Conservation (phyloP, 1,140 invertebrate species). For the Drosophila pandora region DNA sequence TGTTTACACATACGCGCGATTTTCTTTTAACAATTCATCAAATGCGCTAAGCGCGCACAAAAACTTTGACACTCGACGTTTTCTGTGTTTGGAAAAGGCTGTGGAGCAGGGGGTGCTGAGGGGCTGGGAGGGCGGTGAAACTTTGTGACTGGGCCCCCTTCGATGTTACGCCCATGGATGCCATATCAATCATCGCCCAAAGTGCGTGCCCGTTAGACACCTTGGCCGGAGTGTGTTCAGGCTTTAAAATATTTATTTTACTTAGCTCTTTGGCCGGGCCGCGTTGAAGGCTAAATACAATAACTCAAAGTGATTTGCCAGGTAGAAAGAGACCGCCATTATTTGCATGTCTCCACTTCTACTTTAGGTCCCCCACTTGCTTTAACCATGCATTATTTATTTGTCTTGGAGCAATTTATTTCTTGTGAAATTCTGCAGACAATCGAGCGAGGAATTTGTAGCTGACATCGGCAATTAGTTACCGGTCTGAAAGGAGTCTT, state of each 20-base stretch:
- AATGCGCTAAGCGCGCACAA: constrained; percentile 75
- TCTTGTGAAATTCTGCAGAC: constrained; percentile 41
- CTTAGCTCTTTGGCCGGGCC: constrained; percentile 32
- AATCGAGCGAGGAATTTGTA: constrained; percentile 38
- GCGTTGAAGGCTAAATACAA: constrained; percentile 70
- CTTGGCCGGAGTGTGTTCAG: constrained; percentile 32
- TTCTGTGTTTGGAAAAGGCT: constrained; percentile 33
- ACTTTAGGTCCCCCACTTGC: not conserved
- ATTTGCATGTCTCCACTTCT: constrained; percentile 53
- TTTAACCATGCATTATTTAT: constrained; percentile 55
- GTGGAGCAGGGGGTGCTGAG: not conserved
- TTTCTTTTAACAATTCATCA: constrained; percentile 82
- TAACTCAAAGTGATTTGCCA: constrained; percentile 77
- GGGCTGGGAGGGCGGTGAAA: constrained; percentile 24
- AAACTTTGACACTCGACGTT: constrained; percentile 78
- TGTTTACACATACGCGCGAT: constrained; percentile 81
- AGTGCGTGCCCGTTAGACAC: constrained; percentile 58
- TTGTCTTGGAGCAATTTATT: constrained; percentile 45
- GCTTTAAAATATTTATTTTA: constrained; percentile 79
- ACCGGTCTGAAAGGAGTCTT: constrained; percentile 5
- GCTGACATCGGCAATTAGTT: constrained; percentile 44
- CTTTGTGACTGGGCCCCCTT: constrained; percentile 45
- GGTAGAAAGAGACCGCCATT: constrained; percentile 42
- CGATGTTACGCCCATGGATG: constrained; percentile 16
- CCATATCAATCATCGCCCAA: constrained; percentile 79